Percentiles rank a stretch among this genome's conserved stretches.
Evolutionary conservation across 2,113 vertebrate genomes (phyloP).

Genomic region (Aphelocoma coerulescens): DNA sequence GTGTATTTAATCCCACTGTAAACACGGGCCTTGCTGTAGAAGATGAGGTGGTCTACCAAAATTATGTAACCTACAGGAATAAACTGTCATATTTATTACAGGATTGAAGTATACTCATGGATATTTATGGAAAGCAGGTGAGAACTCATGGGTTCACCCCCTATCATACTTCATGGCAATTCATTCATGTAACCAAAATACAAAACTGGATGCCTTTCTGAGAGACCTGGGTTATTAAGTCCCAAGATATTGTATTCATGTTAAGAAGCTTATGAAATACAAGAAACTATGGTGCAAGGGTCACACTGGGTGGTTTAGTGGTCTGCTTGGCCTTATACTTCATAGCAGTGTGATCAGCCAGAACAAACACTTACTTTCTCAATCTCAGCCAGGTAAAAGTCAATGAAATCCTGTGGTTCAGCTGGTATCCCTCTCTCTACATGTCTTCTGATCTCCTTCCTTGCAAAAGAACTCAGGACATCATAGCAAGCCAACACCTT

Average conservation of each 20-base stretch:
- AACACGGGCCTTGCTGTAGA: neutral
- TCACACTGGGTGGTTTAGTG: neutral
- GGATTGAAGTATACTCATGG: neutral
- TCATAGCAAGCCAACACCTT: neutral
- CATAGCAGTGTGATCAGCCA: neutral
- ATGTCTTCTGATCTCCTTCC: constrained; percentile 41
- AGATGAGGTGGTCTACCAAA: neutral
- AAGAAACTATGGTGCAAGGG: neutral
- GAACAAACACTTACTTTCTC: constrained; percentile 32
- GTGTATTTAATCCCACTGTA: neutral
- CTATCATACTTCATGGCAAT: neutral
- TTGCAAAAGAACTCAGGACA: neutral
- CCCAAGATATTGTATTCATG: neutral
- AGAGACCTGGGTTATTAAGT: neutral
- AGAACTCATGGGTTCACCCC: neutral
- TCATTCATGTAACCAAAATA: neutral
- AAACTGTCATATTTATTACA: neutral
- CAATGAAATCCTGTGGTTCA: constrained; percentile 55
- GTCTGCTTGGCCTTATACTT: neutral
- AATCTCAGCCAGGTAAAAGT: constrained; percentile 61
- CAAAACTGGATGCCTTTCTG: neutral
- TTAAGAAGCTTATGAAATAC: neutral
- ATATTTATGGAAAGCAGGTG: neutral
- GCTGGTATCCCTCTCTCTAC: constrained; percentile 14
- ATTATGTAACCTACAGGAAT: neutral